Conservation (phyloP, 2,888 invertebrate species). For the Steinernema scapterisci region DNA sequence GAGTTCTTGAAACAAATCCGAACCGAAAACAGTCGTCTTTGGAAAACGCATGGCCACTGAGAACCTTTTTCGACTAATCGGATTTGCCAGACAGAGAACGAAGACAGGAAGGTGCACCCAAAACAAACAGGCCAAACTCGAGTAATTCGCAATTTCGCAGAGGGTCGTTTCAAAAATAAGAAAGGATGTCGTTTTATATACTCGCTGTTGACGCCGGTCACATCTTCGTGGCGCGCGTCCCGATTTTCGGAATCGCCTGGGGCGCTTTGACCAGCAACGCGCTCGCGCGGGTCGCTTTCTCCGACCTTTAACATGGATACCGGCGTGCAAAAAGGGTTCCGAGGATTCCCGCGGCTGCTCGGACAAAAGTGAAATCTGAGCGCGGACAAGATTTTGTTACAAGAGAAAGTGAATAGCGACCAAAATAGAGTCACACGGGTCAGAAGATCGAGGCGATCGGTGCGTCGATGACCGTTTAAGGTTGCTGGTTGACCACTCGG, state of each 20-base stretch:
- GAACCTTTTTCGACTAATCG: background rate
- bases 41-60: background rate
- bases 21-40: no score
- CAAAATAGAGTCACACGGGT: background rate
- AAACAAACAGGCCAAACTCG: background rate
- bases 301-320: conserved; percentile 14
- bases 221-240: conserved; percentile 5
- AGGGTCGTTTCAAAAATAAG: background rate
- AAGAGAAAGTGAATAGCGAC: background rate
- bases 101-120: background rate
- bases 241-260: background rate
- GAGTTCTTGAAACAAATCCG: no score
- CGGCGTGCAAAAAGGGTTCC: no score
- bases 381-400: conserved; percentile 11
- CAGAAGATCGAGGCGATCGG: background rate
- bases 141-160: background rate
- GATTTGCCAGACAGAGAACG: background rate
- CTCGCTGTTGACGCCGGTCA: conserved; percentile 10
- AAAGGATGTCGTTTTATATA: background rate
- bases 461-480: background rate
- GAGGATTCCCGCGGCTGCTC: background rate
- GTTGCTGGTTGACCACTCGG: no score
- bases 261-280: conserved; percentile 21
- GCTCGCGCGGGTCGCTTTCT: conserved; percentile 14
- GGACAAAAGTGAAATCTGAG: conserved; percentile 7